Conservation (phyloP, 2,113 vertebrate genomes). For the Xiphophorus maculatus region DNA sequence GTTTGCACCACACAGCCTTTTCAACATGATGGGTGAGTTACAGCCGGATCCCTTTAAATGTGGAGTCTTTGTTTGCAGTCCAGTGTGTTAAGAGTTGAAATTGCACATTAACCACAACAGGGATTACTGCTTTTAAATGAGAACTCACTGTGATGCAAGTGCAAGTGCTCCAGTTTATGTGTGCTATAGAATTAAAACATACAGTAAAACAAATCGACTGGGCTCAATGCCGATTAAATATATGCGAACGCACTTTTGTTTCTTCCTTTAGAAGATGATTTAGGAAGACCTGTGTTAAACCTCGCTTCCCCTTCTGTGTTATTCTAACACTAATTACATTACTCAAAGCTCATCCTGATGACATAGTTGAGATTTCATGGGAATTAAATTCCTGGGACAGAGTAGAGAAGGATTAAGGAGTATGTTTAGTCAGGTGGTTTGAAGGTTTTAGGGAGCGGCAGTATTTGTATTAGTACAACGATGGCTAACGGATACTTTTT, state of each 20-base stretch:
- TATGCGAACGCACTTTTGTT: conserved; percentile 7
- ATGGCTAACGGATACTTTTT: conserved; percentile 31
- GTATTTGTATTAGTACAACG: conserved; percentile 32
- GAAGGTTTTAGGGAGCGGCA: conserved; percentile 7
- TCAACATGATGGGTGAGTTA: conserved; percentile 99
- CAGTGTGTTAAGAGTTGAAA: neutral
- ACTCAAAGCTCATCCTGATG: conserved; percentile 45
- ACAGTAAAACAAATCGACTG: conserved; percentile 33
- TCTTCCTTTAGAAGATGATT: conserved; percentile 14
- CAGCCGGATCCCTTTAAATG: neutral
- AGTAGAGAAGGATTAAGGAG: conserved; percentile 9
- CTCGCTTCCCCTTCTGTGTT: conserved; percentile 55
- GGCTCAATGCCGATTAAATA: conserved; percentile 1
- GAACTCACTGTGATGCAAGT: too few species aligned
- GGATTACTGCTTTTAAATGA: conserved; percentile 20
- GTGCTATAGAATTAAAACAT: conserved; percentile 8
- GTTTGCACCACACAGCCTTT: conserved; percentile 98
- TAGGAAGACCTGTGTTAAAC: conserved; percentile 46
- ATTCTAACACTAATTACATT: conserved; percentile 64
- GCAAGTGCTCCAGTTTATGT: neutral
- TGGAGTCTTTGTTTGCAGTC: conserved; percentile 3
- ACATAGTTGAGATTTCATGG: conserved; percentile 34
- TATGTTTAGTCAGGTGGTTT: conserved; percentile 63
- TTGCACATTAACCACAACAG: neutral
- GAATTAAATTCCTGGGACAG: conserved; percentile 17